These are phyloP conservation scores for Enteromius trimaculatus DNA, from an alignment of 2,797 vertebrate species.

Conservation along the genomic window DNA sequence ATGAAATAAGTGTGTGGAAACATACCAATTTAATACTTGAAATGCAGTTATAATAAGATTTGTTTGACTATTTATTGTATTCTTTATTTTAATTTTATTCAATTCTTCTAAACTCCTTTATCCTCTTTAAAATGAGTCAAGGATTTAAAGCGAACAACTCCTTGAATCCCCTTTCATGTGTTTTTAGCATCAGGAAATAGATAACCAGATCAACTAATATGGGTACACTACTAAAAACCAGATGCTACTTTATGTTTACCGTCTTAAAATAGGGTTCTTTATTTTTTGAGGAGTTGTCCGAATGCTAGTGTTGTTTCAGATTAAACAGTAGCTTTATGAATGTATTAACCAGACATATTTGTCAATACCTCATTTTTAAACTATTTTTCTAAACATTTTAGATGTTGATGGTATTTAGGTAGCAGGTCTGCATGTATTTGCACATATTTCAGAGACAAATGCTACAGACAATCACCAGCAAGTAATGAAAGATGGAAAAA, in stretches of 20 bases:
- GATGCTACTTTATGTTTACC: slow-evolving; percentile 20
- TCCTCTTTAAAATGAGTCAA: not conserved
- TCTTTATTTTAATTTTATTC: slow-evolving; percentile 59
- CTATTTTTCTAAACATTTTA: slow-evolving; percentile 46
- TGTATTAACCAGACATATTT: slow-evolving; percentile 64
- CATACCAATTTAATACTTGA: slow-evolving; percentile 71
- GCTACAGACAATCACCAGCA: slow-evolving; percentile 2
- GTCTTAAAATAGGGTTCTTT: slow-evolving; percentile 4
- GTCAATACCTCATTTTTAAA: slow-evolving; percentile 40
- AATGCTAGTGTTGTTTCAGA: not conserved
- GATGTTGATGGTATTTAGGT: not conserved
- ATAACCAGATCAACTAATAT: slow-evolving; percentile 7
- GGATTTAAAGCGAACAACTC: not conserved
- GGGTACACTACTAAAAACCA: slow-evolving; percentile 40
- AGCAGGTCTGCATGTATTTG: slow-evolving; percentile 4
- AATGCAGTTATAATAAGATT: slow-evolving; percentile 69
- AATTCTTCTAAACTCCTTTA: slow-evolving; percentile 7
- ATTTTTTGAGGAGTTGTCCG: not conserved
- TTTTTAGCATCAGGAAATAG: not conserved
- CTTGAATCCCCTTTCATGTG: not conserved
- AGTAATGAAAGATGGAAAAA: not conserved
- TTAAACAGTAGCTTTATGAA: slow-evolving; percentile 53
- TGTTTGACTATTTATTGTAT: slow-evolving; percentile 80
- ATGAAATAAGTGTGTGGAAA: slow-evolving; percentile 66
- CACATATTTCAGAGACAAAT: slow-evolving; percentile 13